phyloP scores from a whole-genome alignment of 2,797 vertebrate genomes.

The Enteromius unitaeniatus region DNA sequence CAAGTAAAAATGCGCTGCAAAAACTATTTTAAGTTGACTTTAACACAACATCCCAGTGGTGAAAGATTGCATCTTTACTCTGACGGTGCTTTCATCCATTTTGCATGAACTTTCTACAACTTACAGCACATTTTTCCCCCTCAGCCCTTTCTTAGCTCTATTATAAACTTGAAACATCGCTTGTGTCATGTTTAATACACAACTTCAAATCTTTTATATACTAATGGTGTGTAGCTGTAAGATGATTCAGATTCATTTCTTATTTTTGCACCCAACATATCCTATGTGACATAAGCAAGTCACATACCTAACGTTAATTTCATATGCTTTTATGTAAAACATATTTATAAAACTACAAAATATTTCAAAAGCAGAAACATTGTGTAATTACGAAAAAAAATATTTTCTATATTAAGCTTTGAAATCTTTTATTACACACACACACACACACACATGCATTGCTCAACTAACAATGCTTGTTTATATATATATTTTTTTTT shows the following conservation, averaged over 20 bases:
- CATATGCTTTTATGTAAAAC: neutral
- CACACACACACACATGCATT: neutral
- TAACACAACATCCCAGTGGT: neutral
- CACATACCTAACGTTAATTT: neutral
- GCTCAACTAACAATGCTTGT: neutral
- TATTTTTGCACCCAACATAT: neutral
- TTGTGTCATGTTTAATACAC: neutral
- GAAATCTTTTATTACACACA: neutral
- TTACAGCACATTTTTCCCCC: neutral
- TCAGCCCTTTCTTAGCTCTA: neutral
- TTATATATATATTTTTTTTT: no score
- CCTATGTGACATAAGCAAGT: neutral
- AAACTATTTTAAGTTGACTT: neutral
- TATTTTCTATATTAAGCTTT: neutral
- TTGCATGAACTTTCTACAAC: neutral
- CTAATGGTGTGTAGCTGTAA: neutral
- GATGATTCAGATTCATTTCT: neutral
- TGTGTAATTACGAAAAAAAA: neutral
- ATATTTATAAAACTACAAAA: no score
- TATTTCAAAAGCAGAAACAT: neutral
- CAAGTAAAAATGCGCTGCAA: neutral
- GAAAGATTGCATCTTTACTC: neutral
- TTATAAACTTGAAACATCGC: neutral
- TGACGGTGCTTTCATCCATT: neutral
- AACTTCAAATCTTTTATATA: neutral